Base-by-base conservation (phyloP, 2,113 vertebrate species). In the Phalacrocorax aristotelis region DNA sequence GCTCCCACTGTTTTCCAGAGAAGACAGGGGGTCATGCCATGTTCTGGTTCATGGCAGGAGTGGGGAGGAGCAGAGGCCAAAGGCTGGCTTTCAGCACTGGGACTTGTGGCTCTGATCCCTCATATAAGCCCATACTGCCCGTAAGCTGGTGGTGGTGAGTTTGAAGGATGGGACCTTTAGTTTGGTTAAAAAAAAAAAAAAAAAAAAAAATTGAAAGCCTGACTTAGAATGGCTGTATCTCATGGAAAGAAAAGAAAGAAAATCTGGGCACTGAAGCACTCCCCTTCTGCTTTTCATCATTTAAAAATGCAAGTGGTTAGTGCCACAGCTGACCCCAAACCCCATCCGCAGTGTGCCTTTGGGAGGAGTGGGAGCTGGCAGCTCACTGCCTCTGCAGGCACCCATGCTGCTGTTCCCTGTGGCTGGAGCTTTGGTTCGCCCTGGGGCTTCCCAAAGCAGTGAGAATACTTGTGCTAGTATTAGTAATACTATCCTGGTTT, bases 1-100 rank as follows among this genome's bases (percentile, higher is more conserved):
- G 58, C 10, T 75, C 21, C 60, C 32, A 8, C 44, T 2, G 2
- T 26, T 69, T 42, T 30, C 25, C 36, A 34, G 40, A 9, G 13
- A 16, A 46, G 64, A 34, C 0, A 4, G 42, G 36, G 20, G 12
- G 3, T 25, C 30, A 4, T 30, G 30, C 3, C 1, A 1, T 20
- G 13, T n/a, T 54, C 55, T 70, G 27, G 15, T 13, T 70, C 46
- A 6, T 48, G 64, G 23, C 62, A 13, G 68, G 42, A 64, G 23
- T 3, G 4, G 40, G 15, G n/a, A 51, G 23, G 13, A 20, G 30
- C 60, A 65, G n/a, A 0, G 3, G 15, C 29, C 6, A 6, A 52
- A n/a, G 44, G 17, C 65, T 19, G 27, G 23, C 23, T 51, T 79
- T 12, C 51, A 72, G 51, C 3, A 3, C 44, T 46, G 44, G 52